phyloP scores from a whole-genome alignment of 2,888 invertebrate species.

The Agrotis exclamationis region DNA sequence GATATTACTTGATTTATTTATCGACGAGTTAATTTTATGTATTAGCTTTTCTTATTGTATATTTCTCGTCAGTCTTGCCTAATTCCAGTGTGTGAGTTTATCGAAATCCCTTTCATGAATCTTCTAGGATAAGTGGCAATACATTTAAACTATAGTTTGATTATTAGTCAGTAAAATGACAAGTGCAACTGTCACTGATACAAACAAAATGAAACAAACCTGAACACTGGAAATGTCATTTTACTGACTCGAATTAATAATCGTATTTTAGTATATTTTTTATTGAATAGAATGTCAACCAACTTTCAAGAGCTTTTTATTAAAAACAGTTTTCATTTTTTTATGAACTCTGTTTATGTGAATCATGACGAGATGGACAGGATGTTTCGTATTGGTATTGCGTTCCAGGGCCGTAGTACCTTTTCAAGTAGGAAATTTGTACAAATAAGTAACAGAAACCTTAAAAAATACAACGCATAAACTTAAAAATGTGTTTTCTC shows the following conservation, averaged over 20 bases:
- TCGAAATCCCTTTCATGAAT: not conserved
- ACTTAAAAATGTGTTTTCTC: conserved; percentile 9
- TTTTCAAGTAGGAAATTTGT: no score
- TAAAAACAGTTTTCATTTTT: not conserved
- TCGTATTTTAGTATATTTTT: no score
- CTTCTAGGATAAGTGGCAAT: no score
- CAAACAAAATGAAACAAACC: no score
- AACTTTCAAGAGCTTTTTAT: not conserved
- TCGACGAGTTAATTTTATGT: not conserved
- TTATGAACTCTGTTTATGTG: no score
- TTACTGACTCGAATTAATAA: no score
- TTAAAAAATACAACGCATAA: not conserved
- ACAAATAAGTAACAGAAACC: not conserved
- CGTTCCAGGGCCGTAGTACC: no score
- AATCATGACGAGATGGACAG: no score
- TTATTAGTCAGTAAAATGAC: no score
- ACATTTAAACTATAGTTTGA: no score
- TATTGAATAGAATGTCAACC: not conserved
- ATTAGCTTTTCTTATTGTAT: not conserved
- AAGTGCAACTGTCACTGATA: no score
- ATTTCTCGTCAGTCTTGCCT: not conserved
- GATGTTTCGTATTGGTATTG: not conserved
- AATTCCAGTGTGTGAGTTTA: not conserved
- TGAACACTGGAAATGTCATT: no score
- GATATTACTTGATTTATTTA: not conserved